These are phyloP conservation scores for Cataglyphis altisquamis DNA, from an alignment of 2,888 invertebrate species.

Conservation along the genomic window DNA sequence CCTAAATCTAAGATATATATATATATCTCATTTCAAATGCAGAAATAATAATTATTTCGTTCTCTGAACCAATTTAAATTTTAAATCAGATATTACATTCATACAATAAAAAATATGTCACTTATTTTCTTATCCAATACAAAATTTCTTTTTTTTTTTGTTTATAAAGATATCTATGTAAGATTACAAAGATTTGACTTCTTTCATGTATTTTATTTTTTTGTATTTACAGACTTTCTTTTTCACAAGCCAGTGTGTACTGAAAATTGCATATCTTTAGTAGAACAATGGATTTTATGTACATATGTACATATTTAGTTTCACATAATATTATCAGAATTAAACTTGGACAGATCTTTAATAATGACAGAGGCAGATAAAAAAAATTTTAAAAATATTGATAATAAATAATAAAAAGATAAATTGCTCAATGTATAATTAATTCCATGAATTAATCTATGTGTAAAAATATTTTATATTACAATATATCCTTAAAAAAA, in stretches of 20 bases:
- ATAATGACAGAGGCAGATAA: not conserved
- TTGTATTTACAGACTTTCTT: not conserved
- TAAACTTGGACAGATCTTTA: not conserved
- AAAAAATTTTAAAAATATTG: not conserved
- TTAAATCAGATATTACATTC: not conserved
- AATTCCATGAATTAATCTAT: not conserved
- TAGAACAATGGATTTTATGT: not conserved
- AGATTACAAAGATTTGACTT: not conserved
- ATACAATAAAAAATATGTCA: not conserved
- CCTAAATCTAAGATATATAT: no score
- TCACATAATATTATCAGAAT: not conserved
- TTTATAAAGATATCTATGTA: not conserved
- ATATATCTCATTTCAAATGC: no score
- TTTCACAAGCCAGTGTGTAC: not conserved
- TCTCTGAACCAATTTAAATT: not conserved
- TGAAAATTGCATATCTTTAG: not conserved
- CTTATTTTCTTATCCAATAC: not conserved
- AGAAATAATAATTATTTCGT: not conserved
- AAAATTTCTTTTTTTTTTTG: not conserved
- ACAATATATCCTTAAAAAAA: conserved; percentile 13
- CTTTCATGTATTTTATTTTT: not conserved
- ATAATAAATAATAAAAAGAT: not conserved
- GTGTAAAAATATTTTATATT: not conserved
- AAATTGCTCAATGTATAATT: not conserved
- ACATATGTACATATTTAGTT: not conserved